A percentile compares a stretch with the other conserved stretches of the same genome.
Conservation (phyloP, 2,113 vertebrate genomes). For the Stomatorhinus ivindoensis region DNA sequence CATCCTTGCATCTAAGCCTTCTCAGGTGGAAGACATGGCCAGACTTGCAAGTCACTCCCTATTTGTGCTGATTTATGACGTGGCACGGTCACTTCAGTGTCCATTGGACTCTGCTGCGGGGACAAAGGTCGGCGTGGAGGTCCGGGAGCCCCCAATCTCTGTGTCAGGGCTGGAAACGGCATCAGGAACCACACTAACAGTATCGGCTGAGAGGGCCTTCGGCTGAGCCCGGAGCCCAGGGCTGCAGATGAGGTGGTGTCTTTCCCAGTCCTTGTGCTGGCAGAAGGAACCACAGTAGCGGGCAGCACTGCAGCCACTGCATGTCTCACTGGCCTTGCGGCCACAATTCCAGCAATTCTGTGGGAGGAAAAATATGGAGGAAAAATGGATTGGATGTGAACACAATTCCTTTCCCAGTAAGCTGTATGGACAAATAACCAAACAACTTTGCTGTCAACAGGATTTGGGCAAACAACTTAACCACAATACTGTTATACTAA, state of each 20-base stretch:
- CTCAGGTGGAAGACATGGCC: background rate
- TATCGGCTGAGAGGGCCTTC: slow-evolving; percentile 60
- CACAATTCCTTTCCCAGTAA: background rate
- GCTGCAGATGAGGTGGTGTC: slow-evolving; percentile 92
- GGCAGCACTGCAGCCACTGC: slow-evolving; percentile 94
- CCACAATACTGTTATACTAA: background rate
- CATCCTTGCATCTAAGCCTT: background rate
- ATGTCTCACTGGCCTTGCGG: slow-evolving; percentile 96
- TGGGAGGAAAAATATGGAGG: slow-evolving; percentile 34
- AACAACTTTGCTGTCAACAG: background rate
- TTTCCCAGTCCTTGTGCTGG: slow-evolving; percentile 99
- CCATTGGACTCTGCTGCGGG: slow-evolving; percentile 69
- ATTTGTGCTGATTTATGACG: background rate
- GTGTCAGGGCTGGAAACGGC: slow-evolving; percentile 63
- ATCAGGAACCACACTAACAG: slow-evolving; percentile 52
- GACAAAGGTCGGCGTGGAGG: slow-evolving; percentile 81
- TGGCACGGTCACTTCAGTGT: slow-evolving; percentile 41
- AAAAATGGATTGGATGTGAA: background rate
- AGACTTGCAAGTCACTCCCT: background rate
- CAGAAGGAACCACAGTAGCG: slow-evolving; percentile 98
- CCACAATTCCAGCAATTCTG: slow-evolving; percentile 99
- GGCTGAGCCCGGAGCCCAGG: slow-evolving; percentile 79
- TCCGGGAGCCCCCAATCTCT: slow-evolving; percentile 75
- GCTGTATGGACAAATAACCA: background rate
- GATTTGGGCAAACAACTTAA: background rate